Evolutionary conservation across 2,113 vertebrate species (phyloP).

Genomic region (Tretioscincus oriximinensis): DNA sequence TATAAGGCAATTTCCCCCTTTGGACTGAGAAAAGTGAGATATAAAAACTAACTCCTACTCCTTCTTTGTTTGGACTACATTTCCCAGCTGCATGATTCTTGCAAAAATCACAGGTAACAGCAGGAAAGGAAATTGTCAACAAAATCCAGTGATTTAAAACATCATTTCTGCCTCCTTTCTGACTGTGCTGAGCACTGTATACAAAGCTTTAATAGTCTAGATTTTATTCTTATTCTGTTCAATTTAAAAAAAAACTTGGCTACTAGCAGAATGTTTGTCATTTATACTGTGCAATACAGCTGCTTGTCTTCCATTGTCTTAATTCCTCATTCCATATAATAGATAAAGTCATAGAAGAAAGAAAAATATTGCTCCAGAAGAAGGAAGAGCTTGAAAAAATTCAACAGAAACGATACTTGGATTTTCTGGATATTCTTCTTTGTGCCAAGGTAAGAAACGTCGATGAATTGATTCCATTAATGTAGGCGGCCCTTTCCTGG

Average conservation of each 20-base stretch:
- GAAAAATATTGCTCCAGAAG: conserved; percentile 69
- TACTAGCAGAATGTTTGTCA: neutral
- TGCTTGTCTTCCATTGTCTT: neutral
- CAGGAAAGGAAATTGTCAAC: neutral
- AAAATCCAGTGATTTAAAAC: no score
- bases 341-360: conserved; percentile 70
- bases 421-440: conserved; percentile 85
- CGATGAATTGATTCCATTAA: neutral
- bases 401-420: conserved; percentile 68
- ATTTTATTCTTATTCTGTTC: no score
- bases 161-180: no score
- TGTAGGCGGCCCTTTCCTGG: neutral
- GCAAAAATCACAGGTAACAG: neutral
- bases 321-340: neutral
- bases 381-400: conserved; percentile 61
- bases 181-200: no score
- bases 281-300: neutral
- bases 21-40: no score
- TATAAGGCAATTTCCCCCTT: no score
- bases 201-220: no score
- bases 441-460: conserved; percentile 75
- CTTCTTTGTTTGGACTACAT: no score
- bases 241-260: no score
- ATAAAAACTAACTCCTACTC: no score
- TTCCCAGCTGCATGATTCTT: no score